Conservation (phyloP, 1,140 invertebrate genomes). For the Drosophila sulfurigaster region DNA sequence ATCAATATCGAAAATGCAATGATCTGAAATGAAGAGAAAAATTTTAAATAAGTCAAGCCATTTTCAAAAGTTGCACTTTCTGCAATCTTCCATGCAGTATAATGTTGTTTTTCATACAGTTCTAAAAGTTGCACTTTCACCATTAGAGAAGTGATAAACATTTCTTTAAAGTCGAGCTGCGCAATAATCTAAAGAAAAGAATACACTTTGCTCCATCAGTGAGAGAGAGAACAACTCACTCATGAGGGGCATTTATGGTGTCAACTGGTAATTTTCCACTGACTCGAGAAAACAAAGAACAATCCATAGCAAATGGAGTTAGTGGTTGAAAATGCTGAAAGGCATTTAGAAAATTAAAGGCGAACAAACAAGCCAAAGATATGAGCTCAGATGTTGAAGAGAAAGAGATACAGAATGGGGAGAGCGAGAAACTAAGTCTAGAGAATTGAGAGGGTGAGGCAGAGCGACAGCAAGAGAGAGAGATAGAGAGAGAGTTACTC, state of each 20-base stretch:
- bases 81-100: too few relatives aligned
- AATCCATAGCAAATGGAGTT: slow-evolving; percentile 15
- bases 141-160: neutral
- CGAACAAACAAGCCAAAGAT: slow-evolving; percentile 25
- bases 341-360: slow-evolving; percentile 43
- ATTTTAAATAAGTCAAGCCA: too few relatives aligned
- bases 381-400: neutral
- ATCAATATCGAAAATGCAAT: too few relatives aligned
- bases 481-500: neutral
- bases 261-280: slow-evolving; percentile 52
- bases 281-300: slow-evolving; percentile 38
- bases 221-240: slow-evolving; percentile 5
- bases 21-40: too few relatives aligned
- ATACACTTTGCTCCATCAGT: neutral
- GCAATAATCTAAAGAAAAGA: neutral
- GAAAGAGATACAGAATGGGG: neutral
- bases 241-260: slow-evolving; percentile 11
- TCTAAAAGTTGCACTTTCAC: neutral
- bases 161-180: slow-evolving; percentile 1
- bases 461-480: neutral
- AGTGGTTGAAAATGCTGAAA: slow-evolving; percentile 40
- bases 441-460: slow-evolving; percentile 22
- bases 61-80: neutral
- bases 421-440: slow-evolving; percentile 1
- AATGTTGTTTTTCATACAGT: too few relatives aligned